phyloP scores from a whole-genome alignment of 2,888 invertebrate species.

The Tipula helvola region DNA sequence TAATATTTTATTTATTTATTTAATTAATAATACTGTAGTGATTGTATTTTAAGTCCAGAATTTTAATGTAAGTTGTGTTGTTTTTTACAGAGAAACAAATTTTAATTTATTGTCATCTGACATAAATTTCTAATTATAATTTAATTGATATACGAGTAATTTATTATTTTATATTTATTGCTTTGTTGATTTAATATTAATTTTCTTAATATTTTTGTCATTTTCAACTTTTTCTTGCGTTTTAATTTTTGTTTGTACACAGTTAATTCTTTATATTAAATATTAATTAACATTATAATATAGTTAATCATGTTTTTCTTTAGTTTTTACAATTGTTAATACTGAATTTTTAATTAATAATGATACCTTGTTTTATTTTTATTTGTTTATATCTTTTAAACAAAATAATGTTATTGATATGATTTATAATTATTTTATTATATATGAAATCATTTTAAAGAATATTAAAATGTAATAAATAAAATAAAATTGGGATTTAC shows the following conservation, averaged over 20 bases:
- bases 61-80: background rate
- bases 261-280: background rate
- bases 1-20: background rate
- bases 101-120: background rate
- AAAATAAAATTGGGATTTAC: background rate
- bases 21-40: background rate
- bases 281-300: background rate
- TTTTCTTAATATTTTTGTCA: background rate
- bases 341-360: background rate
- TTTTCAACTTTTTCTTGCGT: background rate
- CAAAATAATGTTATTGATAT: background rate
- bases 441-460: background rate
- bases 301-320: background rate
- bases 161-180: background rate
- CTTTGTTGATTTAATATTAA: background rate
- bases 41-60: background rate
- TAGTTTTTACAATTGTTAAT: background rate
- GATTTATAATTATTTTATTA: background rate
- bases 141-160: background rate
- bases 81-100: background rate
- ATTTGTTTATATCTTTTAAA: background rate
- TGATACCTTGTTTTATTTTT: background rate
- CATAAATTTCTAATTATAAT: background rate
- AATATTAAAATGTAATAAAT: background rate
- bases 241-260: background rate